Evolutionary conservation across 64 coral and sea anemone genomes (phyloP).

Genomic region (Pocillopora verrucosa): DNA sequence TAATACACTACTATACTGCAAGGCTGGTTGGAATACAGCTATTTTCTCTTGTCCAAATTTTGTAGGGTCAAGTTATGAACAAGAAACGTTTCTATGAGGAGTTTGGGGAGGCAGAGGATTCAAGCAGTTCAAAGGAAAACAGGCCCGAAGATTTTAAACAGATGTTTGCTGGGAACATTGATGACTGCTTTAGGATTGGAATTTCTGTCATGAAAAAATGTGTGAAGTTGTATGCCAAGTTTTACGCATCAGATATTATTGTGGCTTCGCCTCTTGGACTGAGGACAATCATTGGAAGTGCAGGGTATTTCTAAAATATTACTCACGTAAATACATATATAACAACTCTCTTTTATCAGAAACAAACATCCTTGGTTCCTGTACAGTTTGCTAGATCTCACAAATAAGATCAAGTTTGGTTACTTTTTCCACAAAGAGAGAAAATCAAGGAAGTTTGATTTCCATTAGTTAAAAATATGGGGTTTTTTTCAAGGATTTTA

Average conservation of each 20-base stretch:
- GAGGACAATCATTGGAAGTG: conserved; percentile 78
- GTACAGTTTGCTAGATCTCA: too few species aligned
- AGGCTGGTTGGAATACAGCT: background rate
- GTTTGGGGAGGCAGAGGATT: conserved; percentile 49
- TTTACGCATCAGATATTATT: conserved; percentile 90
- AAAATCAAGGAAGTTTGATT: too few species aligned
- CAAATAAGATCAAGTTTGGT: too few species aligned
- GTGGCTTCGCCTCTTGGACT: conserved; percentile 90
- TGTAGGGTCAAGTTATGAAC: conserved; percentile 94
- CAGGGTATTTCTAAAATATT: conserved; percentile 46
- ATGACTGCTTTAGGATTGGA: conserved; percentile 95
- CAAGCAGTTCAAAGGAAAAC: conserved; percentile 16
- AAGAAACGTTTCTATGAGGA: conserved; percentile 91
- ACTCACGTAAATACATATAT: too few species aligned
- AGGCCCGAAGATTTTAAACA: conserved; percentile 77
- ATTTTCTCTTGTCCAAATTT: background rate
- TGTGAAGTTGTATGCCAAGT: conserved; percentile 76
- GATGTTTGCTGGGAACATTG: conserved; percentile 95
- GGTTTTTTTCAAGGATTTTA: too few species aligned
- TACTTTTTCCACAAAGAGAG: too few species aligned
- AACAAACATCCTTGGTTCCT: too few species aligned
- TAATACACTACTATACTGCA: too few species aligned
- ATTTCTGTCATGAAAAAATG: conserved; percentile 74
- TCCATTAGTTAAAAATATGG: too few species aligned
- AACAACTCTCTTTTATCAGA: too few species aligned